Base-by-base conservation (phyloP, 2,797 vertebrate species). In the Florisuga fusca region DNA sequence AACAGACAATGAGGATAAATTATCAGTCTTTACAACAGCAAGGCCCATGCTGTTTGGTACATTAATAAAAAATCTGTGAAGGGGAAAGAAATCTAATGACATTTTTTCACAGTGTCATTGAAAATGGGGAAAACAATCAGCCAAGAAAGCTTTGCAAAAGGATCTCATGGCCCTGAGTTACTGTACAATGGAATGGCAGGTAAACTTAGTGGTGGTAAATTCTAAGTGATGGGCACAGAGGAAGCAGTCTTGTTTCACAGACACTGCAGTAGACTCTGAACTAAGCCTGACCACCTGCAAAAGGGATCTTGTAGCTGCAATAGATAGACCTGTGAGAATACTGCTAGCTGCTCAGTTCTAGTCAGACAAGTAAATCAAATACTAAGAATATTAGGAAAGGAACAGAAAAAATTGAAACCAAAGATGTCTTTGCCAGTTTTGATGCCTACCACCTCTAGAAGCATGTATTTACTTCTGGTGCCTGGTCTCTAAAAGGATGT, bases 1-100 rank as follows among this genome's bases (percentile, higher is more conserved):
- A 83, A 73, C 36, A 55, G 33, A 59, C 21, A 69, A 43, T 85
- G 81, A 89, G 18, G 29, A 38, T 81, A 71, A 71, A 75, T 77
- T 22, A 31, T 4, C 29, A 33, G 15, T 69, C 51, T 53, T 89
- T 29, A 46, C 31, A 74, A 12, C 36, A 33, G 9, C 19, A 9
- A 6, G 1, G 31, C 18, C 33, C 10, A 6, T 46, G 33, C 26
- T 36, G 20, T 45, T 63, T 0, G 0, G 13, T 68, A n/a, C 29
- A 43, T 58, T 79, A 13, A 4, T 45, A 22, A 67, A 71, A 76
- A 7, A 38, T 59, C 43, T 51, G 25, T 17, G 38, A 71, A 68
- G 22, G 12, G 20, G 21, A 83, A 61, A 50, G 64, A 85, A 80
- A 80, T 85, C 26, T 16, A 34, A 12, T 17, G 36, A 3, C 4